Evolutionary conservation across 2,113 vertebrate genomes (phyloP).

Genomic region (Hypanus sabinus): DNA sequence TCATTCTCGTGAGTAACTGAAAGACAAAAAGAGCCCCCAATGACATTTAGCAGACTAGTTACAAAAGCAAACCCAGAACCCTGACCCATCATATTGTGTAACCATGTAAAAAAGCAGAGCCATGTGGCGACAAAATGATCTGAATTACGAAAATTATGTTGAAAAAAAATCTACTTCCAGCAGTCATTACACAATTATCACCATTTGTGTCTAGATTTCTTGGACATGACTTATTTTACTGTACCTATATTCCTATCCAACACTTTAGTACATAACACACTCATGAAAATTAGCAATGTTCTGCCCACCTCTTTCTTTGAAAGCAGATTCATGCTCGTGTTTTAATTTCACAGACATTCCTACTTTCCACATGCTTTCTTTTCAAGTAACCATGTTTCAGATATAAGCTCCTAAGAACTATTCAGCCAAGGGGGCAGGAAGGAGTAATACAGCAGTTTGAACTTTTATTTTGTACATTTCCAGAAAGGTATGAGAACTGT

Average conservation of each 20-base stretch:
- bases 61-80: background rate
- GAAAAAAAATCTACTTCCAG: background rate
- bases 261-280: background rate
- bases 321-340: background rate
- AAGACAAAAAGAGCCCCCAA: slow-evolving; percentile 36
- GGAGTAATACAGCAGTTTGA: background rate
- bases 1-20: slow-evolving; percentile 78
- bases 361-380: background rate
- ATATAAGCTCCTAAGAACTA: background rate
- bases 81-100: background rate
- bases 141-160: background rate
- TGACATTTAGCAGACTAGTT: background rate
- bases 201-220: background rate
- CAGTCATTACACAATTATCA: background rate
- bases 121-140: too few species aligned
- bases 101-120: too few species aligned
- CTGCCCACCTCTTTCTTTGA: background rate
- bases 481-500: background rate
- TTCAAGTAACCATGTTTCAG: background rate
- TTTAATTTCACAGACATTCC: background rate
- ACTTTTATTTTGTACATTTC: background rate
- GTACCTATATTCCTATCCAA: background rate
- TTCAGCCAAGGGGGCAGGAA: background rate
- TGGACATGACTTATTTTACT: background rate
- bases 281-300: background rate